Base-by-base conservation (phyloP, 2,888 invertebrate species). In the Drosophila testacea region DNA sequence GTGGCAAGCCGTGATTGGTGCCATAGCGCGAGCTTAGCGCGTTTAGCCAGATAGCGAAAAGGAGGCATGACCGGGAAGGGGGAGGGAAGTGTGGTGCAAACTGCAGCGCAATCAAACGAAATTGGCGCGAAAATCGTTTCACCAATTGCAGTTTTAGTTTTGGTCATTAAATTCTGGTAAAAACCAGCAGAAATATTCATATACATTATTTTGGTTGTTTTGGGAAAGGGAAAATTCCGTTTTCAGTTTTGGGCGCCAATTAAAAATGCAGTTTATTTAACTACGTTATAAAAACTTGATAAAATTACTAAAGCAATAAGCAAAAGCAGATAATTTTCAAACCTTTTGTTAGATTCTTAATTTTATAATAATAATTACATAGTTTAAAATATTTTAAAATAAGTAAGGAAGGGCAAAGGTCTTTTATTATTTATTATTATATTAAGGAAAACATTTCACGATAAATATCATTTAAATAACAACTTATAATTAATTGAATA, bases 1-100 rank as follows among this genome's bases (percentile, higher is more conserved):
- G 89, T 90, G 90, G 90, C 88, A 89, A 82, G 90, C 81, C 88
- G 90, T 90, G 90, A 90, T 90, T 90, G 90, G 89, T 90, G 88
- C 89, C 83, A 78, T 66, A 50, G 60, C 48, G 73, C 56, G 60
- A 16, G 56, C 68, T 76, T 55, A 76, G 72, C 75, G 75, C 75
- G 63, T 75, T 75, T 75, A 75, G 76, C 47, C 64, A 36, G 62
- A 28, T 69, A 13, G 39, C 38, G n/a, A 16, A 10, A 44, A 36
- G 48, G 41, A 47, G 55, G 22, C 7, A 30, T 6, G 22, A 22
- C 11, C 27, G 39, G 16, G 6, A 27, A 13, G 9, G 11, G 27
- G 36, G 6, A 32, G 11, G 11, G 7, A 22, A 36, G 54, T 13
- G 52, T 22, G 44, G 28, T 32, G 38, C 47, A 44, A 69, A 70